Evolutionary conservation across 1,140 invertebrate species (phyloP).

Genomic region (Monochamus saltuarius): DNA sequence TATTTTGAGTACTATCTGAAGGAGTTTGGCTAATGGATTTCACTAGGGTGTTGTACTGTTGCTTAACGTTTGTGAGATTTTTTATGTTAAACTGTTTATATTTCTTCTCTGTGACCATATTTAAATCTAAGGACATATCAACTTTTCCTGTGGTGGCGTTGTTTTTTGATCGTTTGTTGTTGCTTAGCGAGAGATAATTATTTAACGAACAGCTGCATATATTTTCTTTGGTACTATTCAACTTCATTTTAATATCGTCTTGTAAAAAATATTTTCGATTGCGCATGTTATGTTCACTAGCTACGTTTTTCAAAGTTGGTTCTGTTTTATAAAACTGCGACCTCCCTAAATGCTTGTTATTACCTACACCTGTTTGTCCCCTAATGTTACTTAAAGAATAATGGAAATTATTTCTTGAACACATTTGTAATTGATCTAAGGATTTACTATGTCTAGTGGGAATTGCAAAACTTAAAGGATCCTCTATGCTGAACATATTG

Average conservation of each 20-base stretch:
- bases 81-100: slow-evolving; percentile 30
- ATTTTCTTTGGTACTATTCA: background rate
- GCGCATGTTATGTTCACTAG: slow-evolving; percentile 41
- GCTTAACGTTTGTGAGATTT: slow-evolving; percentile 21
- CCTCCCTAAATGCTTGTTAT: background rate
- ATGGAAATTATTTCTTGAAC: slow-evolving; percentile 33
- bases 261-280: slow-evolving; percentile 21
- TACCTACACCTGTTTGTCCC: background rate
- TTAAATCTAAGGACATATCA: background rate
- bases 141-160: background rate
- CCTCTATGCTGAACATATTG: slow-evolving; percentile 26
- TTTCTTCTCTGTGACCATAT: slow-evolving; percentile 23
- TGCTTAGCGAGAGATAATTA: slow-evolving; percentile 7
- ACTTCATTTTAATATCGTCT: slow-evolving; percentile 4
- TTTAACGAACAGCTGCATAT: slow-evolving; percentile 25
- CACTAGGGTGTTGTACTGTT: slow-evolving; percentile 26
- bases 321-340: slow-evolving; percentile 40
- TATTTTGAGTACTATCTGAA: slow-evolving; percentile 18
- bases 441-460: slow-evolving; percentile 78
- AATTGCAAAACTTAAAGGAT: slow-evolving; percentile 52
- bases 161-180: slow-evolving; percentile 13
- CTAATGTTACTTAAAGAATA: slow-evolving; percentile 23
- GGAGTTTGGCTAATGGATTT: slow-evolving; percentile 35
- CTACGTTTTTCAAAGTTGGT: slow-evolving; percentile 52
- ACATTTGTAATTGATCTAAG: slow-evolving; percentile 64